These are phyloP conservation scores for Drepanosiphum platanoidis DNA, from an alignment of 2,888 invertebrate species.

Conservation along the genomic window DNA sequence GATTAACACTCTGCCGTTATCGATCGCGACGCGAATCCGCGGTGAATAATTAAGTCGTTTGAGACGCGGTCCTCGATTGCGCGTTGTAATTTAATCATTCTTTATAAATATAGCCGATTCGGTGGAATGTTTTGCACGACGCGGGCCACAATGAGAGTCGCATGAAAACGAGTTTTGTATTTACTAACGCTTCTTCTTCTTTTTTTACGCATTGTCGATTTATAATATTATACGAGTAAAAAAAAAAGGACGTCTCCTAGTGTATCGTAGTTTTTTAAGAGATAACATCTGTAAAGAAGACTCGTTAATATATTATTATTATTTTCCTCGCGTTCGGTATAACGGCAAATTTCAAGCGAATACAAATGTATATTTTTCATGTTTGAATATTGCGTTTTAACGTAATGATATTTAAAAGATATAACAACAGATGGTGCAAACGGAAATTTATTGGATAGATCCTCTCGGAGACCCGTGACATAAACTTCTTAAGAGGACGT, in stretches of 20 bases:
- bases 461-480: slow-evolving; percentile 6
- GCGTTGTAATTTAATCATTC: slow-evolving; percentile 1
- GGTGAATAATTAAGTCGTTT: slow-evolving; percentile 19
- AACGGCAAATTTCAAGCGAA: slow-evolving; percentile 31
- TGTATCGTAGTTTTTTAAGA: not conserved
- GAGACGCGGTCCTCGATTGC: not conserved
- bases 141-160: not conserved
- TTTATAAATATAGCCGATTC: not conserved
- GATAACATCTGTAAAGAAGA: slow-evolving; percentile 21
- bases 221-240: not conserved
- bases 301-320: not conserved
- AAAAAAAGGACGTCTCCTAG: not conserved
- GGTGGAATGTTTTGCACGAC: not conserved
- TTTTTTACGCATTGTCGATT: not conserved
- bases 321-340: slow-evolving; percentile 16
- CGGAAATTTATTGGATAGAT: slow-evolving; percentile 48
- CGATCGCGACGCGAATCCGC: not conserved
- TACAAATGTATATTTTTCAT: not conserved
- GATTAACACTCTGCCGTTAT: not conserved
- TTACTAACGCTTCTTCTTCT: no score
- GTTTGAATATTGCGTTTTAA: slow-evolving; percentile 31
- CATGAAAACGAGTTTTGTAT: not conserved
- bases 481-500: slow-evolving; percentile 33
- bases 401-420: slow-evolving; percentile 27
- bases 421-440: slow-evolving; percentile 3